phyloP scores from a whole-genome alignment of 2,888 invertebrate species.

The Tipula vernalis region DNA sequence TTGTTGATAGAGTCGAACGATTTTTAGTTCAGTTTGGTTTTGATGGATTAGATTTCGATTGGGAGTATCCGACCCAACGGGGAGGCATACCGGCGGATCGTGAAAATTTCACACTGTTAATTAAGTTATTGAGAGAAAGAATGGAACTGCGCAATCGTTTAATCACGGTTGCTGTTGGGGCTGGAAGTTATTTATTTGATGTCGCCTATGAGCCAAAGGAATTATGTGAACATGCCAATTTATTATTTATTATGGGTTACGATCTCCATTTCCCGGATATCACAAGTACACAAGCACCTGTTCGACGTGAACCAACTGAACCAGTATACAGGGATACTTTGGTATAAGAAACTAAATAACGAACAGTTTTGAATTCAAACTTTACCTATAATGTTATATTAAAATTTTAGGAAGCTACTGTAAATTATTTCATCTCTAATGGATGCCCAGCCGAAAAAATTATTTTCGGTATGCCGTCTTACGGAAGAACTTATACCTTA shows the following conservation, averaged over 20 bases:
- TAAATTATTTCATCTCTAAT: conserved; percentile 30
- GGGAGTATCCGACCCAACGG: conserved; percentile 38
- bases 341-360: not conserved
- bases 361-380: not conserved
- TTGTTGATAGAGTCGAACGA: conserved; percentile 34
- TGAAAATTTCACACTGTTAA: conserved; percentile 31
- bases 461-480: conserved; percentile 35
- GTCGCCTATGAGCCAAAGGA: conserved; percentile 33
- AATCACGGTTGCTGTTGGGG: conserved; percentile 38
- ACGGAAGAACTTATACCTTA: conserved; percentile 33
- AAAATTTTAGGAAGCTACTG: conserved; percentile 22
- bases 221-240: conserved; percentile 28
- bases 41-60: conserved; percentile 40
- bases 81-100: conserved; percentile 34
- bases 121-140: conserved; percentile 32
- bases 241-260: conserved; percentile 40
- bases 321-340: conserved; percentile 15
- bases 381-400: not conserved
- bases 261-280: conserved; percentile 31
- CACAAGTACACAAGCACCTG: conserved; percentile 35
- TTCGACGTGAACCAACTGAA: conserved; percentile 21
- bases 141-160: conserved; percentile 31
- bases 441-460: conserved; percentile 32
- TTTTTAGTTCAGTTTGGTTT: conserved; percentile 35
- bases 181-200: conserved; percentile 27